These are phyloP conservation scores for Pilophorus perplexus DNA, from an alignment of 2,888 invertebrate genomes.

Conservation along the genomic window DNA sequence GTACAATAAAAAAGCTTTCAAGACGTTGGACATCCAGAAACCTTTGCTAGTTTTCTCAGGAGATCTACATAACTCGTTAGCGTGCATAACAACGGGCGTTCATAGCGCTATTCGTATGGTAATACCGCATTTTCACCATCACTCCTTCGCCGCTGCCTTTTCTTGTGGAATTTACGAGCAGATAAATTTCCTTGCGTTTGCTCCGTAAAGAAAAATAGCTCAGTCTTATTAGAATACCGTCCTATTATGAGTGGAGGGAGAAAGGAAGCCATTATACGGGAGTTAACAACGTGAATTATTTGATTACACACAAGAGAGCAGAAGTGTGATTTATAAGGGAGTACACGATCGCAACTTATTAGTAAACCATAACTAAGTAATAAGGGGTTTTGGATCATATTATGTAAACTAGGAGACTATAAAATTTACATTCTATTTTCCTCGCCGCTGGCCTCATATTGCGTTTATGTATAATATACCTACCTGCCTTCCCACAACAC, in stretches of 20 bases:
- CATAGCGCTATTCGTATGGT: constrained; percentile 13
- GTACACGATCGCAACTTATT: constrained; percentile 15
- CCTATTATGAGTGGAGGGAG: background rate
- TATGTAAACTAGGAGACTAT: constrained; percentile 21
- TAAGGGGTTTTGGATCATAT: constrained; percentile 24
- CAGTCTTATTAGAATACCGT: constrained; percentile 1
- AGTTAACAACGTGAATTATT: constrained; percentile 14
- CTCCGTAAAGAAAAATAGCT: background rate
- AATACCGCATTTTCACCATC: constrained; percentile 4
- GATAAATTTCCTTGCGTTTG: constrained; percentile 8
- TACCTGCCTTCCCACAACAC: too few relatives aligned
- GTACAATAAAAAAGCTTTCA: too few relatives aligned
- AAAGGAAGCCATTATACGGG: constrained; percentile 16
- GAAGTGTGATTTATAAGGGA: constrained; percentile 17
- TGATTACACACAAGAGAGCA: background rate
- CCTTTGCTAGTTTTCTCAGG: too few relatives aligned
- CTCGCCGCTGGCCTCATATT: background rate
- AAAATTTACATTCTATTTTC: constrained; percentile 22
- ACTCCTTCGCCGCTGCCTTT: background rate
- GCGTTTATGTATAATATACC: background rate
- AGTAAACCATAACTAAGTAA: constrained; percentile 22
- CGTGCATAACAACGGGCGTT: constrained; percentile 4
- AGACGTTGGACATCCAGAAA: too few relatives aligned
- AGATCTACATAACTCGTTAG: too few relatives aligned
- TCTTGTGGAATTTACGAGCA: constrained; percentile 4